phyloP scores from a whole-genome alignment of 2,888 invertebrate species.

The Celastrina argiolus region DNA sequence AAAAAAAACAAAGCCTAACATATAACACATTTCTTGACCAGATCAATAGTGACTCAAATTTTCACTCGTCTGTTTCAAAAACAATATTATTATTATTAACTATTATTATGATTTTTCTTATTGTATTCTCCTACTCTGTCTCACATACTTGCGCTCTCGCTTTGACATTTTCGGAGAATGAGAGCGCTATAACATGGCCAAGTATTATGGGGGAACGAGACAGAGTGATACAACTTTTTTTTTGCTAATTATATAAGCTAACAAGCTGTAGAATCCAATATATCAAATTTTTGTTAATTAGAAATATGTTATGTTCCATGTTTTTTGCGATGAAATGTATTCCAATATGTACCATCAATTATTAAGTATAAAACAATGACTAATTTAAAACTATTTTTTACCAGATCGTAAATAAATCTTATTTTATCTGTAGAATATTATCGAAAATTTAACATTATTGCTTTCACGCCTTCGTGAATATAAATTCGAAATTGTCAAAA shows the following conservation, averaged over 20 bases:
- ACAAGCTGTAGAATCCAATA: not conserved
- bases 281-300: too few species aligned
- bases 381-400: not conserved
- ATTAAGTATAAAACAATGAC: not conserved
- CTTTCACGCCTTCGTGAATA: slow-evolving; percentile 5
- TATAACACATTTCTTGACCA: not conserved
- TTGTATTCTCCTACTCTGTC: not conserved
- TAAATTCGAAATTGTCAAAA: slow-evolving; percentile 14
- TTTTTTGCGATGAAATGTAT: too few species aligned
- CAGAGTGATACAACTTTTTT: too few species aligned
- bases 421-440: not conserved
- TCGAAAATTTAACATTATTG: slow-evolving; percentile 4
- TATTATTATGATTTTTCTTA: too few species aligned
- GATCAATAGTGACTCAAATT: slow-evolving; percentile 1
- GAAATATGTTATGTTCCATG: too few species aligned
- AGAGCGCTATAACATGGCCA: not conserved
- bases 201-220: too few species aligned
- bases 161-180: not conserved
- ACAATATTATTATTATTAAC: not conserved
- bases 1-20: not conserved
- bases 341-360: not conserved
- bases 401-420: not conserved
- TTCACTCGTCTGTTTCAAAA: not conserved
- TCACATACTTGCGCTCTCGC: not conserved
- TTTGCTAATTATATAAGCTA: too few species aligned